A percentile compares a stretch with the other conserved stretches of the same genome.
Conservation (phyloP, 2,888 invertebrate genomes). For the Andrena hattorfiana region DNA sequence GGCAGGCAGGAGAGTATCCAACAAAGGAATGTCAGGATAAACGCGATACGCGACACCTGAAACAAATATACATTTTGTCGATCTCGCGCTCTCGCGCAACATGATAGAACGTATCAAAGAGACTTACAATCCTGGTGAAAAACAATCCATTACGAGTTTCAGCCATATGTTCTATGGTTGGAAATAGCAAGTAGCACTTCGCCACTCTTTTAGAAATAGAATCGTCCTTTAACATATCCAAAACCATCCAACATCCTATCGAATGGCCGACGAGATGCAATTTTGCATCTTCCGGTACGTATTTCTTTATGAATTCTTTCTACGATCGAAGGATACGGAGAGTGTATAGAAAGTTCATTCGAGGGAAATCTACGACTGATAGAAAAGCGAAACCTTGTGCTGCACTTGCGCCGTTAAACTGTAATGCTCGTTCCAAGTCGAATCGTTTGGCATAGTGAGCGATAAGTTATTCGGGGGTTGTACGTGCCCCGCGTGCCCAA, state of each 20-base stretch:
- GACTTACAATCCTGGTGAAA: constrained; percentile 88
- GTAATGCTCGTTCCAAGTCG: constrained; percentile 86
- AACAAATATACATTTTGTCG: constrained; percentile 62
- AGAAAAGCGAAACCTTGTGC: constrained; percentile 88
- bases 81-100: neutral
- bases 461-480: constrained; percentile 86
- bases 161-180: constrained; percentile 94
- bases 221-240: constrained; percentile 89
- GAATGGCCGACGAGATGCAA: constrained; percentile 96
- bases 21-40: constrained; percentile 85
- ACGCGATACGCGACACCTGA: constrained; percentile 85
- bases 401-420: constrained; percentile 92
- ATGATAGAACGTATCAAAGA: neutral
- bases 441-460: constrained; percentile 78
- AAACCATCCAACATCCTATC: constrained; percentile 93
- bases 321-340: constrained; percentile 73
- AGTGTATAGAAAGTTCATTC: constrained; percentile 86
- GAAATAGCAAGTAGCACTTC: constrained; percentile 93
- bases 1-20: constrained; percentile 87
- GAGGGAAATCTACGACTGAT: constrained; percentile 70
- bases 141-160: constrained; percentile 90
- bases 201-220: constrained; percentile 86
- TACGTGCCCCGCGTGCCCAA: constrained; percentile 94
- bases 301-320: constrained; percentile 90
- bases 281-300: constrained; percentile 90